A percentile compares a stretch with the other conserved stretches of the same genome.
These are phyloP conservation scores for Megastigmus dorsalis DNA, from an alignment of 2,888 invertebrate species.

Conservation along the genomic window DNA sequence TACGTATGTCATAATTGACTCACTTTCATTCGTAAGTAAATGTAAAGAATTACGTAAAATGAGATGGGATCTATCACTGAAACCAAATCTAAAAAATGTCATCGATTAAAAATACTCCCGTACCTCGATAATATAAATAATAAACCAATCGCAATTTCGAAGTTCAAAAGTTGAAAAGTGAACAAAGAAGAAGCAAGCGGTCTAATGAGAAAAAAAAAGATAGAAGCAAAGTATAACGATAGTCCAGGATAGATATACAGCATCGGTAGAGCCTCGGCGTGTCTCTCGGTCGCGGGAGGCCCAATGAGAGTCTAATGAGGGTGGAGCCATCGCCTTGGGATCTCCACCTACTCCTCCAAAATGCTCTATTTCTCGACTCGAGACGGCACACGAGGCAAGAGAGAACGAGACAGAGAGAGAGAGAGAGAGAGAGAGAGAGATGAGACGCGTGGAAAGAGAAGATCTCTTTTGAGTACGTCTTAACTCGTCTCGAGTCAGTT, in stretches of 20 bases:
- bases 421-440: conserved; percentile 53
- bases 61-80: too few relatives aligned
- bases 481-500: conserved; percentile 71
- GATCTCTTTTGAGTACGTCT: conserved; percentile 63
- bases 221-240: neutral
- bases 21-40: too few relatives aligned
- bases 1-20: too few relatives aligned
- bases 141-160: too few relatives aligned
- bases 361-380: conserved; percentile 66
- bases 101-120: too few relatives aligned
- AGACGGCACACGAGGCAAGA: neutral
- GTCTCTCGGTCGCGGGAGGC: conserved; percentile 6
- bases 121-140: too few relatives aligned
- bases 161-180: too few relatives aligned
- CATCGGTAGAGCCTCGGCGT: too few relatives aligned
- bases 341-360: conserved; percentile 73
- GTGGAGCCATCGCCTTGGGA: conserved; percentile 69
- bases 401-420: conserved; percentile 25
- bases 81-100: too few relatives aligned
- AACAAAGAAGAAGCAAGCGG: neutral
- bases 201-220: neutral
- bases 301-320: conserved; percentile 73
- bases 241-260: neutral
- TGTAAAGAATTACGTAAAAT: too few relatives aligned
- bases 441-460: neutral